Evolutionary conservation across 2,888 invertebrate genomes (phyloP).

Genomic region (Sisyra terminalis): DNA sequence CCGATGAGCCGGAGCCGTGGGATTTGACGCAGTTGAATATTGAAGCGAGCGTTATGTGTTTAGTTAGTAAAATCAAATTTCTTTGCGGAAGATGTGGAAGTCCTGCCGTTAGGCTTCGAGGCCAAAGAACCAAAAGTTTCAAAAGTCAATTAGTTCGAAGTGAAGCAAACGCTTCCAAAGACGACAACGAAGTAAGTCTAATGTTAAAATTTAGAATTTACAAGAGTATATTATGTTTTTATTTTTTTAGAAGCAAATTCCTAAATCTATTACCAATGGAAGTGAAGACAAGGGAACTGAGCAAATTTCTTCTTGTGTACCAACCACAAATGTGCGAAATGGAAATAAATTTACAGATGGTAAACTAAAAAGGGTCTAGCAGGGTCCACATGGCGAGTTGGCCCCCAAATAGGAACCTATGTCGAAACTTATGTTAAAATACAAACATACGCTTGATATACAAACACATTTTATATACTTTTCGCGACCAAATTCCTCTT

Average conservation of each 20-base stretch:
- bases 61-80: slow-evolving; percentile 69
- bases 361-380: too few species aligned
- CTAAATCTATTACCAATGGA: slow-evolving; percentile 14
- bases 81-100: slow-evolving; percentile 58
- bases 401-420: too few species aligned
- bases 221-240: neutral
- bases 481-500: too few species aligned
- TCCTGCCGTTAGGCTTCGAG: slow-evolving; percentile 48
- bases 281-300: slow-evolving; percentile 20
- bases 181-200: slow-evolving; percentile 8
- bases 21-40: slow-evolving; percentile 74
- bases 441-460: too few species aligned
- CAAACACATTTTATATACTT: too few species aligned
- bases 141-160: neutral
- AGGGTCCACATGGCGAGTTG: too few species aligned
- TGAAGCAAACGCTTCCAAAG: neutral
- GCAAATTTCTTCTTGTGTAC: slow-evolving; percentile 7
- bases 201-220: neutral
- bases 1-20: slow-evolving; percentile 71
- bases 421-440: too few species aligned
- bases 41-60: slow-evolving; percentile 74
- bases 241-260: slow-evolving; percentile 10
- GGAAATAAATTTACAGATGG: slow-evolving; percentile 60
- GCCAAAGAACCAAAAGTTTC: slow-evolving; percentile 15
- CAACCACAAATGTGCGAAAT: slow-evolving; percentile 27